Conservation (phyloP, 2,888 invertebrate species). For the Thalpophila matura region DNA sequence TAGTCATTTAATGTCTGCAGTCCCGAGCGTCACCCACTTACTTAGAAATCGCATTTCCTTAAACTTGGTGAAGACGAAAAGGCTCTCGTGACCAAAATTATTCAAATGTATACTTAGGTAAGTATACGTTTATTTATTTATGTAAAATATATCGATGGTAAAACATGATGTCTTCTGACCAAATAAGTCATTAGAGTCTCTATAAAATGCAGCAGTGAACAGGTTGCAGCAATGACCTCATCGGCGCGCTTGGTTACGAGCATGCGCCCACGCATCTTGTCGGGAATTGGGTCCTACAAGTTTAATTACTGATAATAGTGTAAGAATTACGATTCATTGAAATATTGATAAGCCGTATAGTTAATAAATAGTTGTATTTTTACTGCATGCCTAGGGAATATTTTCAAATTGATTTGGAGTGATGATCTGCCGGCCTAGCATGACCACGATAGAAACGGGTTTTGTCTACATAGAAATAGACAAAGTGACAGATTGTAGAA, state of each 20-base stretch:
- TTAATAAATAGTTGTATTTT: too few relatives aligned
- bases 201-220: conserved; percentile 54
- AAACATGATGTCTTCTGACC: conserved; percentile 12
- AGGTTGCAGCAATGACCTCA: conserved; percentile 68
- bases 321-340: conserved; percentile 24
- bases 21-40: neutral
- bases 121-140: neutral
- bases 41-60: conserved; percentile 16
- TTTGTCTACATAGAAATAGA: too few relatives aligned
- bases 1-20: conserved; percentile 20
- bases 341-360: conserved; percentile 18
- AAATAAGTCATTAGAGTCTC: conserved; percentile 35
- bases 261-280: conserved; percentile 54
- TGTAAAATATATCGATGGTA: too few relatives aligned
- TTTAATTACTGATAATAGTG: conserved; percentile 42
- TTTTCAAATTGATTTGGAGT: too few relatives aligned
- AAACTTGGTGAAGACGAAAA: neutral
- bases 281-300: conserved; percentile 52
- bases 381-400: too few relatives aligned
- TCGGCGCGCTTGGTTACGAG: conserved; percentile 47
- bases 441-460: too few relatives aligned
- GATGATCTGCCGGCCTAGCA: too few relatives aligned
- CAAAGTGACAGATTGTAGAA: too few relatives aligned
- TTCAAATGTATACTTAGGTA: neutral
- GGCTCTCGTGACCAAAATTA: neutral